A percentile compares a stretch with the other conserved stretches of the same genome.
Conservation (phyloP, 2,888 invertebrate genomes). For the Emmelina monodactyla region DNA sequence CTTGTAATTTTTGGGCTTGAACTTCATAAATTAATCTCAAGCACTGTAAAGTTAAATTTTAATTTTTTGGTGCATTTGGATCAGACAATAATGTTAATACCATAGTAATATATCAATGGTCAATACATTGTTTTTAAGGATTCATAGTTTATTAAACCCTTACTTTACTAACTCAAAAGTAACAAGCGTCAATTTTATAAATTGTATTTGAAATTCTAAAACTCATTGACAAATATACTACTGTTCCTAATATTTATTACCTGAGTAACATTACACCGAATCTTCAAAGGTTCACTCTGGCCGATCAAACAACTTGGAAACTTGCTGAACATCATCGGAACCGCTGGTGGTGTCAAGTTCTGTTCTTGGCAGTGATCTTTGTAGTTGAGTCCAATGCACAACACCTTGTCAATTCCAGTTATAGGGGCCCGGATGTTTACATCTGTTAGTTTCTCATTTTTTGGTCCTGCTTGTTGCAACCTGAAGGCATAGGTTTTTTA, state of each 20-base stretch:
- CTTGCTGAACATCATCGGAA: slow-evolving; percentile 89
- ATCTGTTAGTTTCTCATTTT: slow-evolving; percentile 39
- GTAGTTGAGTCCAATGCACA: slow-evolving; percentile 88
- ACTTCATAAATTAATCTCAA: too few relatives aligned
- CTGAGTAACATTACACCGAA: slow-evolving; percentile 38
- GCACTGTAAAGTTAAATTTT: too few relatives aligned
- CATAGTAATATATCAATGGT: too few relatives aligned
- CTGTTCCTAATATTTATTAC: slow-evolving; percentile 21
- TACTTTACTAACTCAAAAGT: too few relatives aligned
- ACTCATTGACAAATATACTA: too few relatives aligned
- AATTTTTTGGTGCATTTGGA: too few relatives aligned
- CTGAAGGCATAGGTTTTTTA: slow-evolving; percentile 17
- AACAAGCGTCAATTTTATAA: too few relatives aligned
- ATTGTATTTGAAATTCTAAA: too few relatives aligned
- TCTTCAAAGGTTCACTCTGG: slow-evolving; percentile 70
- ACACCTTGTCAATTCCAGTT: slow-evolving; percentile 80
- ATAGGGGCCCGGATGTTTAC: slow-evolving; percentile 77
- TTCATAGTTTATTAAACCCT: too few relatives aligned
- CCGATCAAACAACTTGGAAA: slow-evolving; percentile 82
- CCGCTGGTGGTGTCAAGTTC: slow-evolving; percentile 72
- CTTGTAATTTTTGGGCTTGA: too few relatives aligned
- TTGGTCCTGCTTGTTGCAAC: slow-evolving; percentile 18
- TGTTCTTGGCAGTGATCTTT: slow-evolving; percentile 86
- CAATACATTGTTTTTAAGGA: too few relatives aligned
- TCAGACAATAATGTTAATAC: too few relatives aligned